Conservation (phyloP, 2,888 invertebrate species). For the Epirrhoe tristata region DNA sequence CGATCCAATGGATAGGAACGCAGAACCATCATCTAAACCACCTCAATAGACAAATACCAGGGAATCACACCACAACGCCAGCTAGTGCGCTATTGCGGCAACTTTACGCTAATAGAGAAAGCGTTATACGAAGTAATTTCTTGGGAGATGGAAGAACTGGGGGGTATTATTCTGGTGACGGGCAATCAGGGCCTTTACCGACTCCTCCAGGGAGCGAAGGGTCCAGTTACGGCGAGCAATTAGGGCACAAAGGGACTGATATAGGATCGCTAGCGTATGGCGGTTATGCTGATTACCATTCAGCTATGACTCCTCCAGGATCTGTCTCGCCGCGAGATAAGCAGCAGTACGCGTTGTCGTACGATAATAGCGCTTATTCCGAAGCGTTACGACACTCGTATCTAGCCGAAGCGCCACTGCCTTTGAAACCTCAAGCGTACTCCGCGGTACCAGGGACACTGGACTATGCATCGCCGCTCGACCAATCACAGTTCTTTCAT, state of each 20-base stretch:
- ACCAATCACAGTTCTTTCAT: conserved; percentile 95
- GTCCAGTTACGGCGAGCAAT: conserved; percentile 88
- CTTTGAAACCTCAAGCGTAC: conserved; percentile 96
- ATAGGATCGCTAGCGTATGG: conserved; percentile 87
- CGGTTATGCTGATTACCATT: conserved; percentile 93
- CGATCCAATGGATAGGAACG: conserved; percentile 97
- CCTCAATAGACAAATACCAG: conserved; percentile 85
- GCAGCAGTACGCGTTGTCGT: conserved; percentile 85
- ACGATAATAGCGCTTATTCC: conserved; percentile 87
- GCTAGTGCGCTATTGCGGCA: conserved; percentile 96
- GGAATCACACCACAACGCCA: conserved; percentile 88
- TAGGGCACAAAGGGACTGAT: conserved; percentile 83
- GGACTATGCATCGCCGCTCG: conserved; percentile 88
- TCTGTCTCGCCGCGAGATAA: conserved; percentile 97
- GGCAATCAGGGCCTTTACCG: conserved; percentile 91
- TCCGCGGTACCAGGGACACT: conserved; percentile 89
- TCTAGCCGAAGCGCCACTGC: conserved; percentile 86
- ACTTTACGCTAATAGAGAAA: conserved; percentile 96
- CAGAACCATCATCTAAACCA: conserved; percentile 88
- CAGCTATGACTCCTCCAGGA: conserved; percentile 98
- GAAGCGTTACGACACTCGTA: conserved; percentile 86
- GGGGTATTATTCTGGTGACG: conserved; percentile 84
- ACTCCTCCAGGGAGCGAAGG: conserved; percentile 96
- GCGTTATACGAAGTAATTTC: conserved; percentile 96
- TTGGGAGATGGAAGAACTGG: conserved; percentile 79